Evolutionary conservation across 1,140 invertebrate genomes (phyloP), one percentile per base, ranked within the genome.

Genomic region (Calliphora vicina): DNA sequence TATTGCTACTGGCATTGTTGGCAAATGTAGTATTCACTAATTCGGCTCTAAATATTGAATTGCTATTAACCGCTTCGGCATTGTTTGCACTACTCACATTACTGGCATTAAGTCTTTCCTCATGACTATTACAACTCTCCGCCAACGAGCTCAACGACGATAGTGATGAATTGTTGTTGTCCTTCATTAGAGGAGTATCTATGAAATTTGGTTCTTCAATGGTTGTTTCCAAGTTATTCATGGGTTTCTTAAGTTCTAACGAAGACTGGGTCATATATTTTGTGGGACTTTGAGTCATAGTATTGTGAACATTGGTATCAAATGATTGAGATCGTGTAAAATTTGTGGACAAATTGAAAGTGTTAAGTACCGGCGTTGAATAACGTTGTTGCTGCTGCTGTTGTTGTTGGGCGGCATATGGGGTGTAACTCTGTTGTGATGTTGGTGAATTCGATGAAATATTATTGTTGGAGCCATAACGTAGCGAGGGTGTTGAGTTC

Each of bases 391-490:
- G 86, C 25, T 67, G 57, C 13, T n/a, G 17, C 9, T 20, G 61
- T 23, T 20, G 61, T 6, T 67, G 20, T 20, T 67, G 17, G 6
- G 6, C 20, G 9, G 8, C 17, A 23, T 25, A 67, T 0, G n/a
- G n/a, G 6, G n/a, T 20, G 10, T 20, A 67, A 9, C 4, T 85
- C 73, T 74, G 74, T 29, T 81, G 84, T 72, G 71, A 29, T 72
- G 80, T 67, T 17, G 82, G 29, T 10, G 80, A 42, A 4, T 73
- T 57, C 76, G 83, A 50, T 67, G 83, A 78, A 23, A 45, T 71
- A 27, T 87, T 90, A 83, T 88, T 88, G 81, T 90, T 90, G 82
- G 88, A 89, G 67, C 89, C 88, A 78, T 90, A 91, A 61, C 89
- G 88, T 81, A 88, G 61, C 9, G 74, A 45, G 15, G 23, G 35